phyloP scores from a whole-genome alignment of 2,888 invertebrate genomes.

The Rosalia funebris region DNA sequence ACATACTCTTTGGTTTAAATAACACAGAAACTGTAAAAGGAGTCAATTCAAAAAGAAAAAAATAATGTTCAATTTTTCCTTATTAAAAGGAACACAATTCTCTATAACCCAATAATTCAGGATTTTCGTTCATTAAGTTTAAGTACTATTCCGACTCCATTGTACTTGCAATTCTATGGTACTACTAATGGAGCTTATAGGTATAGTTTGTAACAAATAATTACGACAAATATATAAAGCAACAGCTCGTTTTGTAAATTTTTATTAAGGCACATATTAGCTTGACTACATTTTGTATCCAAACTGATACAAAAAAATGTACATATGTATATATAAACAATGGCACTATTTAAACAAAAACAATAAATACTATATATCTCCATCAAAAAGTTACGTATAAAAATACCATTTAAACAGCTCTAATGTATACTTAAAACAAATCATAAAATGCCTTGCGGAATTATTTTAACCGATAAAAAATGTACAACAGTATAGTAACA shows the following conservation, averaged over 20 bases:
- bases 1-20: too few species aligned
- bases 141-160: too few species aligned
- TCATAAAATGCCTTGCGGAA: constrained; percentile 34
- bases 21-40: too few species aligned
- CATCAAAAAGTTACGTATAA: constrained; percentile 27
- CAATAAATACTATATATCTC: constrained; percentile 31
- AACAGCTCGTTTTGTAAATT: constrained; percentile 26
- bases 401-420: constrained; percentile 34
- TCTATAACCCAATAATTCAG: too few species aligned
- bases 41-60: too few species aligned
- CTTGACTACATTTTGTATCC: constrained; percentile 38
- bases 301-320: constrained; percentile 33
- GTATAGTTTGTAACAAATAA: too few species aligned
- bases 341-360: constrained; percentile 36
- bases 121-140: too few species aligned
- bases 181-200: too few species aligned
- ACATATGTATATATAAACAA: constrained; percentile 37
- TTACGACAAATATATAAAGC: too few species aligned
- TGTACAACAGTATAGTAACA: constrained; percentile 15
- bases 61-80: too few species aligned
- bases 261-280: constrained; percentile 49
- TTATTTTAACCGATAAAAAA: constrained; percentile 16
- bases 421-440: constrained; percentile 19
- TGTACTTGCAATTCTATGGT: too few species aligned
- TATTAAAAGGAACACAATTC: too few species aligned